These are phyloP conservation scores for Stenodera caucasica DNA, from an alignment of 2,888 invertebrate species.

Conservation along the genomic window DNA sequence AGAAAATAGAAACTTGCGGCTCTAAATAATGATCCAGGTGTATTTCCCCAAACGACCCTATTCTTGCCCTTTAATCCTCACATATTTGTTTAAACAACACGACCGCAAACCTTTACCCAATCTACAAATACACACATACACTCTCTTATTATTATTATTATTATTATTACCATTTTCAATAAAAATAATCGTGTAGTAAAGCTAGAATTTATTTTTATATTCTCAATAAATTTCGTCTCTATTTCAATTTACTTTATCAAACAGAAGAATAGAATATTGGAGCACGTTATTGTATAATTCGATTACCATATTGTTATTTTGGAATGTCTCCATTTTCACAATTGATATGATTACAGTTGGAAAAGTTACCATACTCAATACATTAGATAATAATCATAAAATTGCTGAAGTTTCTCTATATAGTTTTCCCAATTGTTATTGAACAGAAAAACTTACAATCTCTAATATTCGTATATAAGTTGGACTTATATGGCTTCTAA, in stretches of 20 bases:
- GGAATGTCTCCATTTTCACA: background rate
- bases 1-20: background rate
- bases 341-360: background rate
- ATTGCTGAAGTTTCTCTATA: background rate
- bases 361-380: background rate
- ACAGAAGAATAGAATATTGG: background rate
- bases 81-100: background rate
- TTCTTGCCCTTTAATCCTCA: background rate
- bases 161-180: too few species aligned
- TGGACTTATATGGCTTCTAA: background rate
- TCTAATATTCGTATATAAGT: background rate
- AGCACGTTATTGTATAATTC: background rate
- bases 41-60: background rate
- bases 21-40: background rate
- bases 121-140: background rate
- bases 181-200: too few species aligned
- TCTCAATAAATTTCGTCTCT: background rate
- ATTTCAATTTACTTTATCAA: background rate
- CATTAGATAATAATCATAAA: constrained; percentile 2
- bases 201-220: background rate
- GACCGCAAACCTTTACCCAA: background rate
- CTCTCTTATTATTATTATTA: background rate
- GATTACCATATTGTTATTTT: background rate
- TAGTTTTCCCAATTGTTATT: background rate
- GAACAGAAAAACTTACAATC: too few species aligned